phyloP scores from a whole-genome alignment of 2,888 invertebrate species.

The Cosmia trapezina region DNA sequence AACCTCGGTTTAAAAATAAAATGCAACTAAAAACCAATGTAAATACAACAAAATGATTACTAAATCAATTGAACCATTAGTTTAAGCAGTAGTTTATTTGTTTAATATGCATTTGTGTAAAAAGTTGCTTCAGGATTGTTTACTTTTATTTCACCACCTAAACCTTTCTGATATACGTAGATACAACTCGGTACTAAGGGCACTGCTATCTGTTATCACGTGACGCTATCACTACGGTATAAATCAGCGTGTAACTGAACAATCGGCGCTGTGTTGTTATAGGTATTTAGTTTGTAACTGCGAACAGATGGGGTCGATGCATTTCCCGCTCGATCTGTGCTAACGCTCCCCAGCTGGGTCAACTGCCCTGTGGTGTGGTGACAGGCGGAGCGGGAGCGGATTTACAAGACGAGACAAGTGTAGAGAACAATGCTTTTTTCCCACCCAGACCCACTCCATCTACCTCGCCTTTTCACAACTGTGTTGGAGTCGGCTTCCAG shows the following conservation, averaged over 20 bases:
- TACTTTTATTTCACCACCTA: no score
- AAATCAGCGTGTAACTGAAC: constrained; percentile 45
- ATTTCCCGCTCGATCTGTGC: constrained; percentile 73
- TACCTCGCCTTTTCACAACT: no score
- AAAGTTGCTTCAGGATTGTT: no score
- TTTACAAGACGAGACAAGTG: background rate
- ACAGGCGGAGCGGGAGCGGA: constrained; percentile 64
- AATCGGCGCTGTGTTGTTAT: constrained; percentile 28
- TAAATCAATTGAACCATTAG: no score
- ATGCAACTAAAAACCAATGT: no score
- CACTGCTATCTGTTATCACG: constrained; percentile 41
- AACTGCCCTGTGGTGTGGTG: constrained; percentile 47
- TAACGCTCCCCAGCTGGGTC: constrained; percentile 75
- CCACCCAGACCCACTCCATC: no score
- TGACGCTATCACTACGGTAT: constrained; percentile 49
- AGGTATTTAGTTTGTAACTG: constrained; percentile 35
- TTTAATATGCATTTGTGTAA: no score
- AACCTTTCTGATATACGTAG: no score
- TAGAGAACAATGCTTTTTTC: background rate
- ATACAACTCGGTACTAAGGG: constrained; percentile 50
- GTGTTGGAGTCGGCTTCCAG: no score
- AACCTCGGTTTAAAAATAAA: no score
- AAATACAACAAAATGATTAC: no score
- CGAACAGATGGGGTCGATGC: constrained; percentile 73
- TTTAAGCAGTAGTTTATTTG: no score